These are phyloP conservation scores for Myotis brandtii DNA, from an alignment of 2,113 vertebrate genomes.

Conservation along the genomic window DNA sequence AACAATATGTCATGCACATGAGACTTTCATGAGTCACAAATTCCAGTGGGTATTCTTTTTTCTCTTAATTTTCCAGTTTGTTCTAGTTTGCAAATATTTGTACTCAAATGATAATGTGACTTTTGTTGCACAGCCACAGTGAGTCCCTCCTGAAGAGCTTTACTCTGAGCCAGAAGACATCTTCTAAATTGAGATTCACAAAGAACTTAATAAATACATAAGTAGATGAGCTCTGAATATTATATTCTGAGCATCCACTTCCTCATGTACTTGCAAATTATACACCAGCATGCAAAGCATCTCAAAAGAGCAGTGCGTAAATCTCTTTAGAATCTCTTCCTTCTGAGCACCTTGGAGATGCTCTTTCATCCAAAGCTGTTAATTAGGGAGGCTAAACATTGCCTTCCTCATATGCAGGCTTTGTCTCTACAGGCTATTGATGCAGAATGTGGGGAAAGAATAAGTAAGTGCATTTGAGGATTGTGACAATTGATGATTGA, in stretches of 20 bases:
- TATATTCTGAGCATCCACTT: conserved; percentile 38
- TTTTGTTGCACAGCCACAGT: background rate
- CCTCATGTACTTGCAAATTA: conserved; percentile 47
- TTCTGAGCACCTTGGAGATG: conserved; percentile 7
- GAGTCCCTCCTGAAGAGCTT: conserved; percentile 55
- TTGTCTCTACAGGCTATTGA: conserved; percentile 12
- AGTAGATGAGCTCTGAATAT: background rate
- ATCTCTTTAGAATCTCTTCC: conserved; percentile 48
- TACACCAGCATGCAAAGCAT: background rate
- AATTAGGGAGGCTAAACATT: conserved; percentile 46
- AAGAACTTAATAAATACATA: conserved; percentile 62
- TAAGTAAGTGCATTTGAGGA: conserved; percentile 6
- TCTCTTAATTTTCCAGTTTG: conserved; percentile 50
- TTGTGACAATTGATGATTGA: background rate
- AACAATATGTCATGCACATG: conserved; percentile 44
- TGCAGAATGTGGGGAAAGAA: background rate
- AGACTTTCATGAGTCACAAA: conserved; percentile 67
- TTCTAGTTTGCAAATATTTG: conserved; percentile 80
- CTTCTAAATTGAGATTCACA: conserved; percentile 56
- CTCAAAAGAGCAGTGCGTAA: rapidly evolving
- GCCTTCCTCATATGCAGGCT: rapidly evolving
- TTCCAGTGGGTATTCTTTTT: conserved; percentile 33
- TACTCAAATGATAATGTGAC: background rate
- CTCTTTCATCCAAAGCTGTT: conserved; percentile 44
- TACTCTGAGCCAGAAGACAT: conserved; percentile 36